Percentiles rank a stretch among this genome's conserved stretches.
These are phyloP conservation scores for Contarinia nasturtii DNA, from an alignment of 1,140 invertebrate genomes.

Conservation along the genomic window DNA sequence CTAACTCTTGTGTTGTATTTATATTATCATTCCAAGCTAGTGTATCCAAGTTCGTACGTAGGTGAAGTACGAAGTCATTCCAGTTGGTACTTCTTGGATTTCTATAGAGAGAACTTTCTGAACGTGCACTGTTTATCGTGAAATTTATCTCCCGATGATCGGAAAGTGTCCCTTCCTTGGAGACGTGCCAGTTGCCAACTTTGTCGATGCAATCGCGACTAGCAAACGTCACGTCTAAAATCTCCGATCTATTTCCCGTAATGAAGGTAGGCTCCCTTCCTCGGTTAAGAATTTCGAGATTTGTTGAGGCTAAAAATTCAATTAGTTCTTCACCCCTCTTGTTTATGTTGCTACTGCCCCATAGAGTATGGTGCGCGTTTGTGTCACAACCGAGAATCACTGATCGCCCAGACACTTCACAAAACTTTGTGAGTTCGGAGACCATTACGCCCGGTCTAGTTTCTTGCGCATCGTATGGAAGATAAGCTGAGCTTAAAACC, in stretches of 20 bases:
- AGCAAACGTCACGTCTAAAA: background rate
- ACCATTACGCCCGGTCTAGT: background rate
- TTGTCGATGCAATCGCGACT: background rate
- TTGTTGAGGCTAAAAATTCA: constrained; percentile 2
- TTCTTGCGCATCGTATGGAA: background rate
- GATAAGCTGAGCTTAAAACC: background rate
- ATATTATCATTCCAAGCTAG: too few relatives aligned
- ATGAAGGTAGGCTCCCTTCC: background rate
- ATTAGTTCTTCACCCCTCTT: background rate
- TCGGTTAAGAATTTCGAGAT: background rate
- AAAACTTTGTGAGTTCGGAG: background rate
- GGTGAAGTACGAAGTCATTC: too few relatives aligned
- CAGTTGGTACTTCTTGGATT: too few relatives aligned
- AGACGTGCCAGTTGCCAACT: background rate
- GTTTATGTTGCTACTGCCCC: constrained; percentile 2
- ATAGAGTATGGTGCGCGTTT: constrained; percentile 1
- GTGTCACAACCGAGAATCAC: background rate
- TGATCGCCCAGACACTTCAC: background rate
- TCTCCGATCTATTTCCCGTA: background rate
- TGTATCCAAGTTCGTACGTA: too few relatives aligned
- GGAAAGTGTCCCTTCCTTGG: background rate
- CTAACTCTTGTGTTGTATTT: too few relatives aligned
- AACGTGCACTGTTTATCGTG: too few relatives aligned
- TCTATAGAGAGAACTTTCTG: too few relatives aligned
- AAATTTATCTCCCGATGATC: too few relatives aligned